Evolutionary conservation across 2,797 vertebrate genomes (phyloP).

Genomic region (Onychomys torridus): DNA sequence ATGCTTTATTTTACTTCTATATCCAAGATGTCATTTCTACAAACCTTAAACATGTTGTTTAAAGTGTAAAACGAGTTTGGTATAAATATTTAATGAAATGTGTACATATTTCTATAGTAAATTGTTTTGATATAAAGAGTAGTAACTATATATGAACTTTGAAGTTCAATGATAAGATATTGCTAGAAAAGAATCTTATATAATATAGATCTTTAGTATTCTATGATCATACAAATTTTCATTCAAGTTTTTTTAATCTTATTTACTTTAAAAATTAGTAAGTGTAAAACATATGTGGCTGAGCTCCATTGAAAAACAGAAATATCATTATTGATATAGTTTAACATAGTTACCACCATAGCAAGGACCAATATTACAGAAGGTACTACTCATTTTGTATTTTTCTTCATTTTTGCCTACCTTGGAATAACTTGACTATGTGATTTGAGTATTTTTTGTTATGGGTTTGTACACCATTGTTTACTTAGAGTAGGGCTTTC

Average conservation of each 20-base stretch:
- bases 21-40: slow-evolving; percentile 77
- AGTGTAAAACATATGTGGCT: neutral
- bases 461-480: neutral
- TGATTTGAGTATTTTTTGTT: neutral
- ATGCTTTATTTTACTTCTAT: slow-evolving; percentile 80
- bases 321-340: neutral
- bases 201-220: neutral
- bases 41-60: slow-evolving; percentile 70
- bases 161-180: slow-evolving; percentile 53
- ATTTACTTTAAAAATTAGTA: neutral
- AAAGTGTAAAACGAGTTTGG: slow-evolving; percentile 72
- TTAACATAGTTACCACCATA: neutral
- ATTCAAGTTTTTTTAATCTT: neutral
- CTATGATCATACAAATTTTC: neutral
- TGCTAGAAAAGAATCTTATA: slow-evolving; percentile 63
- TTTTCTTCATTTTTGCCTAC: neutral
- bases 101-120: slow-evolving; percentile 42
- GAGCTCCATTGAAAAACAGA: neutral
- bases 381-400: neutral
- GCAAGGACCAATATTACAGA: neutral
- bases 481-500: neutral
- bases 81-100: slow-evolving; percentile 78
- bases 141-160: slow-evolving; percentile 55
- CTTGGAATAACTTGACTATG: neutral
- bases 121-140: slow-evolving; percentile 40